Conservation (phyloP, 2,113 vertebrate species). For the Epinephelus fuscoguttatus region DNA sequence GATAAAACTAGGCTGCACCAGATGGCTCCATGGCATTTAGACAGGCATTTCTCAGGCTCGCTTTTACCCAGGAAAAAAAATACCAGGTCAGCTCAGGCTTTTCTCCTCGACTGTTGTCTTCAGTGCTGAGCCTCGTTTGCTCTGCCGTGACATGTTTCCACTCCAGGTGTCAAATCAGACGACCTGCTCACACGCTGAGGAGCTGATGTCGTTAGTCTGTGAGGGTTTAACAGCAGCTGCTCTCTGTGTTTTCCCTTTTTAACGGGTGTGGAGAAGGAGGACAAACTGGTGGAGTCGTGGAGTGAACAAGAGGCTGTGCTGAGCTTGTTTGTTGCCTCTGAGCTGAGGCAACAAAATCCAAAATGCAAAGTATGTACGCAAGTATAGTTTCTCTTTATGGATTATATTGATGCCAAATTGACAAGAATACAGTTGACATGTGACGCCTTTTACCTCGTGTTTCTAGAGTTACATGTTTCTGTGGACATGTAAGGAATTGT, state of each 20-base stretch:
- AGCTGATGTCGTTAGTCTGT: neutral
- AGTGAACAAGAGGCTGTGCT: no score
- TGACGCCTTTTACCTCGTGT: no score
- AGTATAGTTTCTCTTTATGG: no score
- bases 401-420: no score
- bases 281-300: no score
- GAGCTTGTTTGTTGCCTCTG: no score
- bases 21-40: slow-evolving; percentile 40
- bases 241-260: neutral
- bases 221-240: neutral
- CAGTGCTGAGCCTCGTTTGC: neutral
- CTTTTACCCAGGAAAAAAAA: neutral
- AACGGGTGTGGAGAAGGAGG: neutral
- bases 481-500: no score
- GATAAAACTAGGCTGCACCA: slow-evolving; percentile 31
- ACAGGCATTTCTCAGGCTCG: slow-evolving; percentile 25
- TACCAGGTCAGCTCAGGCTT: slow-evolving; percentile 6
- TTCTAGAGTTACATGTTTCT: no score
- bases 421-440: no score
- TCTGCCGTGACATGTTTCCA: neutral
- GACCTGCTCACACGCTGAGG: neutral
- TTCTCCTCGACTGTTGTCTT: neutral
- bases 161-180: slow-evolving; percentile 1
- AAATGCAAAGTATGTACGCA: no score
- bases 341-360: no score